Base-by-base conservation (phyloP, 2,888 invertebrate genomes). In the Chloroclysta siterata region DNA sequence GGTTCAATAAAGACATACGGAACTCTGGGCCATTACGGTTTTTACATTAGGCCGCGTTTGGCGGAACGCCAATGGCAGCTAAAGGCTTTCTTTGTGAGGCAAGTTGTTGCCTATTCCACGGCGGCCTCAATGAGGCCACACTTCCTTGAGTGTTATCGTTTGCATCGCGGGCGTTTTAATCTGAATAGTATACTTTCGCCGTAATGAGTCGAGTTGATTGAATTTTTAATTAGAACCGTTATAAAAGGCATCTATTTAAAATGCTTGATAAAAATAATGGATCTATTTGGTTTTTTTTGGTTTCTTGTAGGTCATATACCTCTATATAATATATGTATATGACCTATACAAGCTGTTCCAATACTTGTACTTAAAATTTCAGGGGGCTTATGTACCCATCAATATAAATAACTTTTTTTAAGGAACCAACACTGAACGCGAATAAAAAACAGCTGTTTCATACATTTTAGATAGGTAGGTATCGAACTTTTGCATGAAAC, bases 1-100 rank as follows among this genome's bases (percentile, higher is more conserved):
- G 70, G 64, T 65, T 61, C 68, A 65, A 69, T 72, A 72, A 69
- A 72, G 70, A 69, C 72, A 66, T 72, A 69, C 64, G 65, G 66
- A 67, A 69, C 66, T 51, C 54, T 11, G 33, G 66, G 64, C 66
- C 66, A 66, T 70, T 70, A 65, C 68, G 70, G 67, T 72, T 72
- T 72, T 72, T 70, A 67, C 70, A 70, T 70, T 67, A 67, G 67
- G 56, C 66, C 54, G 62, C 64, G 65, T 66, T 68, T 72, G 72
- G 72, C 72, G 55, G 56, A 53, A 61, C 47, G 66, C 72, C 72
- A 72, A 67, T 67, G 41, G 68, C 48, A 42, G 44, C 56, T 55
- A 22, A 60, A 28, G 52, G 53, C 52, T 22, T 61, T 55, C 54
- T 65, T 53, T 66, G 50, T 42, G 39, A 44, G 15, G 15, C 14